Percentiles rank a stretch among this genome's conserved stretches.
Conservation (phyloP, 1,140 invertebrate species). For the Drosophila watanabei region DNA sequence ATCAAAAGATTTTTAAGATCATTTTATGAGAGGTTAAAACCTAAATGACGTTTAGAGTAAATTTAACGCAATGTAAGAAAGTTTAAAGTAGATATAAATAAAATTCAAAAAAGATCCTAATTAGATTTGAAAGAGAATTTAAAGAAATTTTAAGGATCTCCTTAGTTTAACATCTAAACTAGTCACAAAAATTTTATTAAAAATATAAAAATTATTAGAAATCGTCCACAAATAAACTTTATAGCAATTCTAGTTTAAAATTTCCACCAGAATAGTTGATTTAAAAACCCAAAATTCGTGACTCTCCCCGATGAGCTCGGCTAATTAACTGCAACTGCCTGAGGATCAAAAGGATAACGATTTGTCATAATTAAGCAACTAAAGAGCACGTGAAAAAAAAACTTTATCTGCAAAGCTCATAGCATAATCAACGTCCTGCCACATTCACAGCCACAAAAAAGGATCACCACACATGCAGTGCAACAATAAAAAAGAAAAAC, state of each 20-base stretch:
- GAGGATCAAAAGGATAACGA: not conserved
- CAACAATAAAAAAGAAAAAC: constrained; percentile 6
- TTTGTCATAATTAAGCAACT: constrained; percentile 17
- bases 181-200: too few species aligned
- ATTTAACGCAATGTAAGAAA: too few species aligned
- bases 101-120: too few species aligned
- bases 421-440: constrained; percentile 34
- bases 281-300: not conserved
- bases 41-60: too few species aligned
- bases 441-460: constrained; percentile 24
- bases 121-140: not conserved
- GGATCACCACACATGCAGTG: not conserved
- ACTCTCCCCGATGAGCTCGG: too few species aligned
- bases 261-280: not conserved
- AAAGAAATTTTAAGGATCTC: too few species aligned
- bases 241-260: too few species aligned
- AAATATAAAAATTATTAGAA: not conserved
- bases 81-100: too few species aligned
- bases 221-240: fast-evolving
- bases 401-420: constrained; percentile 31
- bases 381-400: not conserved
- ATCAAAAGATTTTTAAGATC: too few species aligned
- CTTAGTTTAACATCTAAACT: too few species aligned
- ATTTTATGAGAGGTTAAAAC: too few species aligned
- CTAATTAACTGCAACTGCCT: constrained; percentile 5